These are phyloP conservation scores for Numenius arquata DNA, from an alignment of 2,113 vertebrate genomes.

Conservation along the genomic window DNA sequence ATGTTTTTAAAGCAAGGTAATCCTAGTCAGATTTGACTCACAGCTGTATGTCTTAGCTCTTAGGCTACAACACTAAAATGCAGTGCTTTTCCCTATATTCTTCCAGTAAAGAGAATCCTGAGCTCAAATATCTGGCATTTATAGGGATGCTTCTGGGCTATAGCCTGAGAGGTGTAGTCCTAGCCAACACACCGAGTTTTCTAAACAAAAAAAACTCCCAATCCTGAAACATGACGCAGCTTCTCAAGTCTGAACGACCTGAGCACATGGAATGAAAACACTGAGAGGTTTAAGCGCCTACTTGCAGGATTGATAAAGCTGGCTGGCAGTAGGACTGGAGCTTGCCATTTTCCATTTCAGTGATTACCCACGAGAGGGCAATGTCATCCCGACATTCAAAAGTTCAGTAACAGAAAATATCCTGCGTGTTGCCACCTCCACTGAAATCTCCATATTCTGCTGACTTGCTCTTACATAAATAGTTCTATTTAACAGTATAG, in stretches of 20 bases:
- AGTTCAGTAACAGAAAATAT: background rate
- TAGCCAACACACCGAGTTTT: background rate
- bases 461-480: background rate
- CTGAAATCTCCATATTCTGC: background rate
- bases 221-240: background rate
- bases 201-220: background rate
- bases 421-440: fast-evolving
- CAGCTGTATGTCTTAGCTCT: background rate
- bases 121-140: background rate
- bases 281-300: background rate
- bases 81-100: background rate
- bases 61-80: background rate
- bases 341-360: background rate
- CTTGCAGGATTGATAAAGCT: background rate
- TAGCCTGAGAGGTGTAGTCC: background rate
- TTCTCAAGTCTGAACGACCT: background rate
- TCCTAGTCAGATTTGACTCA: background rate
- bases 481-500: background rate
- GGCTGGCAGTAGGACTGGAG: too few relatives aligned
- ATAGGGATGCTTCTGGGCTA: background rate
- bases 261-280: background rate
- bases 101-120: background rate
- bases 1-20: background rate
- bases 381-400: background rate
- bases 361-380: constrained; percentile 62